A percentile compares a stretch with the other conserved stretches of the same genome.
phyloP scores from a whole-genome alignment of 2,888 invertebrate genomes.

The Coenonympha arcania region DNA sequence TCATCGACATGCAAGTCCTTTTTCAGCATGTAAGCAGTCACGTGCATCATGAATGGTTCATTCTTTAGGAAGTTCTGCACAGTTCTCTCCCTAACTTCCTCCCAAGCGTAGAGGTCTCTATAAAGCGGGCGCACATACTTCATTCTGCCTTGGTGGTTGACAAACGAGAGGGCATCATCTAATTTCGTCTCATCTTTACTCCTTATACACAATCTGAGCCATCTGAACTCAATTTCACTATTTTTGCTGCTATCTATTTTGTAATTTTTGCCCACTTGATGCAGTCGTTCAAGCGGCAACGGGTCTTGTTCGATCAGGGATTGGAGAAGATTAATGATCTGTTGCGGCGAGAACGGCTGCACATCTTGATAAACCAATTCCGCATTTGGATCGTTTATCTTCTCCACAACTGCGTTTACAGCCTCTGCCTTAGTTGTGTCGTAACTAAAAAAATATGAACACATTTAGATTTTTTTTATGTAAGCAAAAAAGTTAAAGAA shows the following conservation, averaged over 20 bases:
- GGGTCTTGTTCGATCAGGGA: conserved; percentile 73
- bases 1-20: conserved; percentile 80
- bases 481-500: too few relatives aligned
- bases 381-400: conserved; percentile 46
- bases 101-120: conserved; percentile 87
- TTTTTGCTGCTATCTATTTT: conserved; percentile 79
- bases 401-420: conserved; percentile 71
- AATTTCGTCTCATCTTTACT: conserved; percentile 80
- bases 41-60: conserved; percentile 87
- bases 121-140: conserved; percentile 93
- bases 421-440: conserved; percentile 77
- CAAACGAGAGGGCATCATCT: conserved; percentile 80
- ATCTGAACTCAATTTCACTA: conserved; percentile 84
- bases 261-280: conserved; percentile 78
- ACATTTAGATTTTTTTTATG: too few relatives aligned
- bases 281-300: conserved; percentile 72
- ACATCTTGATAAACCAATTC: conserved; percentile 70
- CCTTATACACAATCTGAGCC: conserved; percentile 85
- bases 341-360: conserved; percentile 72
- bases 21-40: conserved; percentile 80
- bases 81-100: conserved; percentile 77
- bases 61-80: conserved; percentile 82
- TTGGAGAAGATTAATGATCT: conserved; percentile 79
- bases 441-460: conserved; percentile 70
- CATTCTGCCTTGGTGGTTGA: conserved; percentile 90